A percentile compares a stretch with the other conserved stretches of the same genome.
These are phyloP conservation scores for Ursus arctos DNA, from an alignment of 2,113 vertebrate genomes.

Conservation along the genomic window DNA sequence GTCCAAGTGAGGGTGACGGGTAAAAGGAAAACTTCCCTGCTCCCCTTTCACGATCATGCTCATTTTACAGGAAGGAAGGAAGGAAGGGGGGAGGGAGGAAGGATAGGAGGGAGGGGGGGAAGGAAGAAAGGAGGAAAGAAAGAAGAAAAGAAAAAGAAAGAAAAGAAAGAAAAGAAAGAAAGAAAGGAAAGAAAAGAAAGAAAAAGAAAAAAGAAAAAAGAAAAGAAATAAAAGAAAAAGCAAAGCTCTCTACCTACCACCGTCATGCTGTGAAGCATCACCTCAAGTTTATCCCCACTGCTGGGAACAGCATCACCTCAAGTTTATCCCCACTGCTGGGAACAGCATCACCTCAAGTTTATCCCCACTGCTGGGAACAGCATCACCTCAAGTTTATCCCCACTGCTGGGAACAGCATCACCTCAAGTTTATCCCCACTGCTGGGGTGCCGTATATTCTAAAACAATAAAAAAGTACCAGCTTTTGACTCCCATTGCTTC, in stretches of 20 bases:
- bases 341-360: background rate
- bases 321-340: no score
- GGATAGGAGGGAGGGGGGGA: no score
- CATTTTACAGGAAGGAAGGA: background rate
- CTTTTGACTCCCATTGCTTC: background rate
- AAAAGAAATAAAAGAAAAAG: no score
- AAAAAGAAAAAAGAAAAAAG: background rate
- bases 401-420: no score
- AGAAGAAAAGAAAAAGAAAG: rapidly evolving
- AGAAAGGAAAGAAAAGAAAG: background rate
- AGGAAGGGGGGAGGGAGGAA: no score
- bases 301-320: background rate
- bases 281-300: background rate
- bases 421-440: background rate
- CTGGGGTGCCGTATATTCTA: background rate
- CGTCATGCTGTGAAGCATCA: background rate
- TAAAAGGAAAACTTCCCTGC: background rate
- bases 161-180: rapidly evolving
- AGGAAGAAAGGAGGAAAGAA: background rate
- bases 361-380: background rate
- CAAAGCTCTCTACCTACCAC: background rate
- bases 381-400: background rate
- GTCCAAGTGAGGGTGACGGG: background rate
- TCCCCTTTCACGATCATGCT: background rate
- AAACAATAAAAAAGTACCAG: background rate